Conservation (phyloP, 1,140 invertebrate species). For the Drosophila kepulauana region DNA sequence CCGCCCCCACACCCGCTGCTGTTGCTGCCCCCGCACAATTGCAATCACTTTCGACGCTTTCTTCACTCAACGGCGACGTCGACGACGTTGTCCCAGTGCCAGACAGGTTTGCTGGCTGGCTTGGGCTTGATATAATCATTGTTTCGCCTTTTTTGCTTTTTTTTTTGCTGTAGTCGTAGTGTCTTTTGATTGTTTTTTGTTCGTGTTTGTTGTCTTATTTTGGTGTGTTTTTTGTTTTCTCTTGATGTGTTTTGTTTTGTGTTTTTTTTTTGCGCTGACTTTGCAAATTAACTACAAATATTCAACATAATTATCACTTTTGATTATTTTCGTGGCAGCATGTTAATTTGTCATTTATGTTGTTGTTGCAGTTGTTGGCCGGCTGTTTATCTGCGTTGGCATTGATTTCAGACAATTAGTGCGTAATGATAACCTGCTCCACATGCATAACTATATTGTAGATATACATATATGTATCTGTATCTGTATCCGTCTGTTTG, state of each 20-base stretch:
- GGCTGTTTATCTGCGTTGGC: slow-evolving; percentile 38
- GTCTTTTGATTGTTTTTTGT: slow-evolving; percentile 11
- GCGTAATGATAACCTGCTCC: slow-evolving; percentile 79
- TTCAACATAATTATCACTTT: slow-evolving; percentile 62
- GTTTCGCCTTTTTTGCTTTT: slow-evolving; percentile 40
- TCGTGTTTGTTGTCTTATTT: slow-evolving; percentile 12
- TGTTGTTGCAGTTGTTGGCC: slow-evolving; percentile 25
- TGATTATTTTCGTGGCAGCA: slow-evolving; percentile 71
- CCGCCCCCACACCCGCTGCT: slow-evolving; percentile 1
- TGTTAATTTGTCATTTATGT: slow-evolving; percentile 74
- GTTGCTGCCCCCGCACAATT: slow-evolving; percentile 46
- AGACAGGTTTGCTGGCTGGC: slow-evolving; percentile 67
- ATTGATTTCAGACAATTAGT: slow-evolving; percentile 81
- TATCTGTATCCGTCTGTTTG: slow-evolving; percentile 7
- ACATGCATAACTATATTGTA: slow-evolving; percentile 55
- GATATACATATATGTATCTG: slow-evolving; percentile 13
- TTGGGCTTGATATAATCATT: slow-evolving; percentile 77
- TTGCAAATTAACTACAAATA: slow-evolving; percentile 71
- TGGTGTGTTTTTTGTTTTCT: slow-evolving; percentile 7
- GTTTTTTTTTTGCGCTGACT: slow-evolving; percentile 35
- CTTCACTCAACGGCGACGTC: slow-evolving; percentile 47
- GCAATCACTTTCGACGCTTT: slow-evolving; percentile 62
- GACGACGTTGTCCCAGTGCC: slow-evolving; percentile 25
- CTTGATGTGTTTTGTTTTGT: not conserved
- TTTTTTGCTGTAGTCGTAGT: slow-evolving; percentile 4